Percentiles rank a stretch among this genome's conserved stretches.
These are phyloP conservation scores for Xylota segnis DNA, from an alignment of 2,888 invertebrate genomes.

Conservation along the genomic window DNA sequence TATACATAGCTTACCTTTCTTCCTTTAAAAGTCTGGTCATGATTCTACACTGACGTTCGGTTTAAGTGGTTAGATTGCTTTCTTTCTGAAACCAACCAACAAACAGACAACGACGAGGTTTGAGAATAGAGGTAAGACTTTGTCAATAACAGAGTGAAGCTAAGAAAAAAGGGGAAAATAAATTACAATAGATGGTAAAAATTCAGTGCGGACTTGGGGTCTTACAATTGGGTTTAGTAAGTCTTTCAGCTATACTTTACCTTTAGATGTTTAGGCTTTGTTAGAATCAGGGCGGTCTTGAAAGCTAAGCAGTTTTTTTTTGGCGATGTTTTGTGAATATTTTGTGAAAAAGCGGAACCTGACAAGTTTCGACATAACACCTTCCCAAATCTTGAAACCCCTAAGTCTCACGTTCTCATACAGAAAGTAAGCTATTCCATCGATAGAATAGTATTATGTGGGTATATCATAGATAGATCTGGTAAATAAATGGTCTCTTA, in stretches of 20 bases:
- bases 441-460: too few species aligned
- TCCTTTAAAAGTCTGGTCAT: slow-evolving; percentile 72
- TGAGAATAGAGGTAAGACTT: slow-evolving; percentile 8
- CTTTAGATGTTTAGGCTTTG: not conserved
- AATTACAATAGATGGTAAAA: slow-evolving; percentile 25
- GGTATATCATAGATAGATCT: too few species aligned
- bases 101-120: slow-evolving; percentile 7
- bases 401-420: too few species aligned
- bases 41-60: slow-evolving; percentile 49
- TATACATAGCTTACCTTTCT: slow-evolving; percentile 61
- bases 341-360: too few species aligned
- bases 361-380: too few species aligned
- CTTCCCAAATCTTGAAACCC: too few species aligned
- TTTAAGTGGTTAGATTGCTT: slow-evolving; percentile 72
- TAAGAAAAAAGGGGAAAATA: slow-evolving; percentile 16
- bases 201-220: slow-evolving; percentile 21
- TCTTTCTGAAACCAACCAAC: slow-evolving; percentile 44
- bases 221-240: not conserved
- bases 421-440: too few species aligned
- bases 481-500: too few species aligned
- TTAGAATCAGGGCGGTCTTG: not conserved
- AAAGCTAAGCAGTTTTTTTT: too few species aligned
- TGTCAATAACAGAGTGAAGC: slow-evolving; percentile 26
- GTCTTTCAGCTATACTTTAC: not conserved
- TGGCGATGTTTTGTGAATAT: too few species aligned